Conservation (phyloP, 2,797 vertebrate species). For the Coregonus ussuriensis region DNA sequence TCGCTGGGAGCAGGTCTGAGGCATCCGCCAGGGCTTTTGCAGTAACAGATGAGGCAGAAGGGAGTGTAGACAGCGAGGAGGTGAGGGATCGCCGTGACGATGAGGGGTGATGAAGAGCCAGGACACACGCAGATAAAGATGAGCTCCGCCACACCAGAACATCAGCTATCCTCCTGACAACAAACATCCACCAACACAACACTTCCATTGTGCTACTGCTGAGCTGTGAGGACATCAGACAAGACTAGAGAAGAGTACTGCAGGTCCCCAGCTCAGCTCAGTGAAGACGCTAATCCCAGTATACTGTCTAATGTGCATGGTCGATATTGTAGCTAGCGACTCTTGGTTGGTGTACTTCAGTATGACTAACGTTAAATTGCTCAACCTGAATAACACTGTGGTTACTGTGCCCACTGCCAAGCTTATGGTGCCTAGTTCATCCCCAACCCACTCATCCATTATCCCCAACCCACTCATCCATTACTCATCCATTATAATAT, state of each 20-base stretch:
- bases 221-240: not conserved
- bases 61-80: slow-evolving; percentile 9
- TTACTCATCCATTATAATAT: not conserved
- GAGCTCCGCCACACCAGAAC: slow-evolving; percentile 36
- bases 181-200: slow-evolving; percentile 10
- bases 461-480: not conserved
- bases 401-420: not conserved
- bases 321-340: not conserved
- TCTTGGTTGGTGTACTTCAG: no score
- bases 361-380: no score
- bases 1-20: slow-evolving; percentile 33
- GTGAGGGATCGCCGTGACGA: slow-evolving; percentile 21
- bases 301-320: not conserved
- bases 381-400: no score
- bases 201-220: not conserved
- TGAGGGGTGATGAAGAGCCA: slow-evolving; percentile 28
- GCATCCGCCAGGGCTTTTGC: slow-evolving; percentile 41
- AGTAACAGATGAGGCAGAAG: slow-evolving; percentile 46
- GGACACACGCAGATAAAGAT: slow-evolving; percentile 32
- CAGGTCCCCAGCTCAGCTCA: not conserved
- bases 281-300: not conserved
- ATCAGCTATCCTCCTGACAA: slow-evolving; percentile 39
- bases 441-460: not conserved
- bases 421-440: not conserved
- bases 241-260: not conserved